These are phyloP conservation scores for Turdus rufiventris DNA, from an alignment of 2,113 vertebrate species.

Conservation along the genomic window DNA sequence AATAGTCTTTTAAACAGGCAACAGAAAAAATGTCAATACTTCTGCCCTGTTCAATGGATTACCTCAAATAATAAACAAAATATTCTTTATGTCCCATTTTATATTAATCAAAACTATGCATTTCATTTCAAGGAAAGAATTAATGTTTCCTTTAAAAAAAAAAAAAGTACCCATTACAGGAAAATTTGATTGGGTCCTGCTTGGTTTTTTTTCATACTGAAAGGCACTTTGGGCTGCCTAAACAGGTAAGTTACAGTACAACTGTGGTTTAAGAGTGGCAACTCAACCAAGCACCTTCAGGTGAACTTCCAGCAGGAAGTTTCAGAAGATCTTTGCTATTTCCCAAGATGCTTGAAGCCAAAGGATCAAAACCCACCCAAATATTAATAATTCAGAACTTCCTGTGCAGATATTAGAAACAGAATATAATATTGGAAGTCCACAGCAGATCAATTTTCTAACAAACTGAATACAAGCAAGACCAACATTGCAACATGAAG, in stretches of 20 bases:
- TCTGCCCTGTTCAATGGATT: neutral
- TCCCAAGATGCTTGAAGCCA: neutral
- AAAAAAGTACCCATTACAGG: neutral
- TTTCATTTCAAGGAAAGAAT: neutral
- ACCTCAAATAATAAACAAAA: neutral
- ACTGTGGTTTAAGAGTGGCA: neutral
- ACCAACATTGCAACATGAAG: neutral
- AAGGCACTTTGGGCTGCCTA: neutral
- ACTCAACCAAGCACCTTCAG: neutral
- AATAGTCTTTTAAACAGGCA: neutral
- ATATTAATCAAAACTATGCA: neutral
- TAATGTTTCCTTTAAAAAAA: neutral
- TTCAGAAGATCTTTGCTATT: neutral
- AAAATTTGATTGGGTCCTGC: neutral
- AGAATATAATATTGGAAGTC: neutral
- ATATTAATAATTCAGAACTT: neutral
- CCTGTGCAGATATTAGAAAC: slow-evolving; percentile 1
- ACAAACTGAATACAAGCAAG: neutral
- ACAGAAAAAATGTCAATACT: neutral
- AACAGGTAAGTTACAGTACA: neutral
- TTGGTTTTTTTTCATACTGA: neutral
- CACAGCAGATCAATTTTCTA: neutral
- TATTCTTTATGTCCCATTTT: neutral
- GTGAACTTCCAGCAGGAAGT: neutral
- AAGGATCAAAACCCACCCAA: neutral